A percentile compares a stretch with the other conserved stretches of the same genome.
Evolutionary conservation across 2,888 invertebrate species (phyloP).

Genomic region (Ametastegia equiseti): DNA sequence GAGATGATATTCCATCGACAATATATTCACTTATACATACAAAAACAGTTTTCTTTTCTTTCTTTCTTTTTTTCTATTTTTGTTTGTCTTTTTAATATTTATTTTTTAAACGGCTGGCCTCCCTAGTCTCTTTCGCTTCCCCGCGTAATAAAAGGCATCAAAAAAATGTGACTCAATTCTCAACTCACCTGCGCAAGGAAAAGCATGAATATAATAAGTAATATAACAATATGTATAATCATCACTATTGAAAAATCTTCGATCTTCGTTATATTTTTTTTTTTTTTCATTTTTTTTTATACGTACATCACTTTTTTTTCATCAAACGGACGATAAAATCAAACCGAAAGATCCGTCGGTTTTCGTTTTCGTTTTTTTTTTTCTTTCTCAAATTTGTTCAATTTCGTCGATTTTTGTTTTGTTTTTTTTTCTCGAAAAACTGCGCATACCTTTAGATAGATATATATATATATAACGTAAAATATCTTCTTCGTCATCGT

Average conservation of each 20-base stretch:
- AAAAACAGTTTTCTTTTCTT: slow-evolving; percentile 50
- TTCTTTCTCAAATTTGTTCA: background rate
- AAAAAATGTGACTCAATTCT: slow-evolving; percentile 75
- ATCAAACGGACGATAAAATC: slow-evolving; percentile 47
- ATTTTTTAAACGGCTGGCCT: slow-evolving; percentile 72
- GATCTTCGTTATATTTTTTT: slow-evolving; percentile 68
- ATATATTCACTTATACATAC: background rate
- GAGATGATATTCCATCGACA: background rate
- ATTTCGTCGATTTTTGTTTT: background rate
- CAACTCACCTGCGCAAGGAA: slow-evolving; percentile 75
- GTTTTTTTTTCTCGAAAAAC: background rate
- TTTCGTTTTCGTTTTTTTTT: background rate
- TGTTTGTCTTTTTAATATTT: background rate
- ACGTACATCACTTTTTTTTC: slow-evolving; percentile 50
- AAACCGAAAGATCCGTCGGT: background rate
- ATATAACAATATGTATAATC: slow-evolving; percentile 3
- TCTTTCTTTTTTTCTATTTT: slow-evolving; percentile 56
- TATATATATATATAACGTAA: background rate
- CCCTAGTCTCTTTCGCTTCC: slow-evolving; percentile 74
- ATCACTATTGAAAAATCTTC: slow-evolving; percentile 61
- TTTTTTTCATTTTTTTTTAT: no score
- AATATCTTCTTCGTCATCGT: no score
- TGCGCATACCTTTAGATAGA: background rate
- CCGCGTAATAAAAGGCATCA: slow-evolving; percentile 73
- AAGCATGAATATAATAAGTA: slow-evolving; percentile 63